Conservation (phyloP, 2,888 invertebrate genomes). For the Eupithecia tripunctaria region DNA sequence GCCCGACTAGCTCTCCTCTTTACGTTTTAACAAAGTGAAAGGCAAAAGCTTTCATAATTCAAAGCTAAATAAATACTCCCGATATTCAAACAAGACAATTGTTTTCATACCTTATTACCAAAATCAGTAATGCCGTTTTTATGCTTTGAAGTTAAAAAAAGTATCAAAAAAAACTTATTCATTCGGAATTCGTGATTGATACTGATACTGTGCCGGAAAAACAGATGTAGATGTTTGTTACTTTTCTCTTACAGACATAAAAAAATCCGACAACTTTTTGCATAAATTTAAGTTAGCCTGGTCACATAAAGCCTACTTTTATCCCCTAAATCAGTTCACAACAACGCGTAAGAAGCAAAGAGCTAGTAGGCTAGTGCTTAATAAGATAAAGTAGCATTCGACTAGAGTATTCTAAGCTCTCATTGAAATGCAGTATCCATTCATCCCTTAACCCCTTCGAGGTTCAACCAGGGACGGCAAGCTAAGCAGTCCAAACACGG, state of each 20-base stretch:
- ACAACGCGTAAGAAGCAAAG: background rate
- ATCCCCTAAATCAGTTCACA: background rate
- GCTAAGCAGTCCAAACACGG: slow-evolving; percentile 32
- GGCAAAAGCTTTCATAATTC: background rate
- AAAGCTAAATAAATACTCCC: background rate
- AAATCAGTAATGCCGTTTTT: no score
- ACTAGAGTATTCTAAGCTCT: background rate
- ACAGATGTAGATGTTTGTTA: no score
- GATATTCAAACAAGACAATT: background rate
- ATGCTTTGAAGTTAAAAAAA: no score
- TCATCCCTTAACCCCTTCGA: slow-evolving; percentile 29
- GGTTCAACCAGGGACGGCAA: slow-evolving; percentile 33
- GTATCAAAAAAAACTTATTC: no score
- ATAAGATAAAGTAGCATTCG: background rate
- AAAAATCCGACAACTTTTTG: no score
- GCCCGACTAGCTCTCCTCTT: no score
- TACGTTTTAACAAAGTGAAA: background rate
- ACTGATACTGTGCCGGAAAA: no score
- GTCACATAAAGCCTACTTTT: no score
- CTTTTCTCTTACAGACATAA: no score
- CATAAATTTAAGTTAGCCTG: no score
- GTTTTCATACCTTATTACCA: no score
- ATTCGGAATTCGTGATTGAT: no score
- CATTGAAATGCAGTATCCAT: slow-evolving; percentile 27
- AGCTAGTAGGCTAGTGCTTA: background rate